A percentile compares a stretch with the other conserved stretches of the same genome.
phyloP scores from a whole-genome alignment of 2,113 vertebrate genomes.

The Menidia beryllina region DNA sequence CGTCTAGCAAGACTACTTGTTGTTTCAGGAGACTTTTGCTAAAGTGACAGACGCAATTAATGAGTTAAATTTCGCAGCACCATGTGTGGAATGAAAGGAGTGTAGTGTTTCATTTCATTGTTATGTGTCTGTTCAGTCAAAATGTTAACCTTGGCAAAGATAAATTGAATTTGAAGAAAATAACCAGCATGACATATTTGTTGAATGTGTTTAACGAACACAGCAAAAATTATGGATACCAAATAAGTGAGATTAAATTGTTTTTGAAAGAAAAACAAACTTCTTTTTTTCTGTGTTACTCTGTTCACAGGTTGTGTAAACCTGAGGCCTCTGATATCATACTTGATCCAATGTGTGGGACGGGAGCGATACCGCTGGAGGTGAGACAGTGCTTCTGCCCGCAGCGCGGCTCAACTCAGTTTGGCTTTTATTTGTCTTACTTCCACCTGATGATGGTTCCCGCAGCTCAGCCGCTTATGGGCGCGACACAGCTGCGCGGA shows the following conservation, averaged over 20 bases:
- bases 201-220: background rate
- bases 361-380: constrained; percentile 97
- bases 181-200: background rate
- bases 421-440: background rate
- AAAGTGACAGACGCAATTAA: background rate
- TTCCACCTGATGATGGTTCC: background rate
- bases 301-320: constrained; percentile 88
- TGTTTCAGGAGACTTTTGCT: background rate
- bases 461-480: no score
- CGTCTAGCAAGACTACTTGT: no score
- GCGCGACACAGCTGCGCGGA: no score
- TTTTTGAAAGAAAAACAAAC: background rate
- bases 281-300: background rate
- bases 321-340: constrained; percentile 91
- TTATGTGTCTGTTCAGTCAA: no score
- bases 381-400: constrained; percentile 70
- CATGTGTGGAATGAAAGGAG: no score
- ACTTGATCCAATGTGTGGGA: constrained; percentile 98
- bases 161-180: no score
- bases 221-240: background rate
- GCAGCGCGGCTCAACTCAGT: background rate
- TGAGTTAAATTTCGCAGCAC: no score
- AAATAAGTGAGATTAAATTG: background rate
- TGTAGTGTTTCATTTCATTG: no score
- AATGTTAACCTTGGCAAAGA: background rate